Conservation (phyloP, 1,140 invertebrate genomes). For the Aleiodes sp. region DNA sequence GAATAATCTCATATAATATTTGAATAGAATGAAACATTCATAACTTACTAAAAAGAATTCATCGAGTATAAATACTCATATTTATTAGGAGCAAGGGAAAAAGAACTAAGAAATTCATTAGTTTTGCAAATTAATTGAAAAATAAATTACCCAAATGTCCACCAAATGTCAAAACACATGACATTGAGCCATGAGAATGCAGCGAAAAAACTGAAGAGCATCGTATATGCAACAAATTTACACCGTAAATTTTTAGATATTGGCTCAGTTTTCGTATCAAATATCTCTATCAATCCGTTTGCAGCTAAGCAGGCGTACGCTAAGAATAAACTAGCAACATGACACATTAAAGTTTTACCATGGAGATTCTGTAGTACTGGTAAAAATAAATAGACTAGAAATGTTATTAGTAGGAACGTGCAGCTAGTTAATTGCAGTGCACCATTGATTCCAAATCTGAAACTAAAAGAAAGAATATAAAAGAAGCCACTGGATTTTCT, state of each 20-base stretch:
- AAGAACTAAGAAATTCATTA: too few species aligned
- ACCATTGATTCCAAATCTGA: slow-evolving; percentile 37
- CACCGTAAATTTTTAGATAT: slow-evolving; percentile 29
- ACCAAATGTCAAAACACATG: slow-evolving; percentile 76
- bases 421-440: slow-evolving; percentile 51
- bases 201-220: slow-evolving; percentile 66
- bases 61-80: too few species aligned
- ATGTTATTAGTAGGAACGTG: slow-evolving; percentile 71
- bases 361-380: slow-evolving; percentile 74
- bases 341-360: slow-evolving; percentile 75
- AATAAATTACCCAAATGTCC: slow-evolving; percentile 68
- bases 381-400: slow-evolving; percentile 73
- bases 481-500: background rate
- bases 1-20: background rate
- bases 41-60: too few species aligned
- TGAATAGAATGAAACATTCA: too few species aligned
- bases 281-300: slow-evolving; percentile 36
- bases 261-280: background rate
- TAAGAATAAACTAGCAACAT: slow-evolving; percentile 71
- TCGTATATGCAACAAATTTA: slow-evolving; percentile 47
- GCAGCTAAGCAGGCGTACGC: slow-evolving; percentile 70
- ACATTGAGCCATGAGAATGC: slow-evolving; percentile 79
- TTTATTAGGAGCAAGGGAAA: too few species aligned
- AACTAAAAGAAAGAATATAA: background rate
- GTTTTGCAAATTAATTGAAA: too few species aligned